phyloP scores from a whole-genome alignment of 2,797 vertebrate species.

The Schizothorax lantsangensis region DNA sequence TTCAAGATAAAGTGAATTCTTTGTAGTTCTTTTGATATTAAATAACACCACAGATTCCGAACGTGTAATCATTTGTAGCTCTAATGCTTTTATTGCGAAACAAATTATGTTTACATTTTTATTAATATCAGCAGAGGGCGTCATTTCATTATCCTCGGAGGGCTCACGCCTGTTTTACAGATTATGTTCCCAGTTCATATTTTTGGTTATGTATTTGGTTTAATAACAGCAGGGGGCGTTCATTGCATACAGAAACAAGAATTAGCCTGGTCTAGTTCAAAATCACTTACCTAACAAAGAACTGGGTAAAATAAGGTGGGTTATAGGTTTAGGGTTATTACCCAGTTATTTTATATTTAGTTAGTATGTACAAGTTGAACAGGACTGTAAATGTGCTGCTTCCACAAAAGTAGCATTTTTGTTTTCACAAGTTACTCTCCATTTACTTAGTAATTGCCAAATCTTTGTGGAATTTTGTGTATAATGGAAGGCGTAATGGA shows the following conservation, averaged over 20 bases:
- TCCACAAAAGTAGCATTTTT: background rate
- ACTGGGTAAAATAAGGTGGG: background rate
- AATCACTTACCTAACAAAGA: background rate
- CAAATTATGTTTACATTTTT: background rate
- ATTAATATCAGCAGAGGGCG: slow-evolving; percentile 31
- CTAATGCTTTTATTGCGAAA: background rate
- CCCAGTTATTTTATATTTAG: background rate
- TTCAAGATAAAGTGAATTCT: background rate
- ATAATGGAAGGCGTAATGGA: background rate
- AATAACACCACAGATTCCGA: background rate
- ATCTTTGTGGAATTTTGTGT: background rate
- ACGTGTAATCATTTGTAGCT: background rate
- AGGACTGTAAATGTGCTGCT: background rate
- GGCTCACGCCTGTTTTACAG: background rate
- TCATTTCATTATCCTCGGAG: background rate
- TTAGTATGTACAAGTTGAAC: background rate
- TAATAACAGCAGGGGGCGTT: slow-evolving; percentile 9
- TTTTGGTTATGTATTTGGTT: background rate
- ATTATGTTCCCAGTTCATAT: background rate
- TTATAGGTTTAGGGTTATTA: background rate
- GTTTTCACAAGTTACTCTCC: background rate
- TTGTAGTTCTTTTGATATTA: background rate
- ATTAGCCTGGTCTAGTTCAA: background rate
- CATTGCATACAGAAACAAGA: background rate
- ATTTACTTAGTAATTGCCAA: background rate